Evolutionary conservation across 2,113 vertebrate species (phyloP).

Genomic region (Heterochromis multidens): DNA sequence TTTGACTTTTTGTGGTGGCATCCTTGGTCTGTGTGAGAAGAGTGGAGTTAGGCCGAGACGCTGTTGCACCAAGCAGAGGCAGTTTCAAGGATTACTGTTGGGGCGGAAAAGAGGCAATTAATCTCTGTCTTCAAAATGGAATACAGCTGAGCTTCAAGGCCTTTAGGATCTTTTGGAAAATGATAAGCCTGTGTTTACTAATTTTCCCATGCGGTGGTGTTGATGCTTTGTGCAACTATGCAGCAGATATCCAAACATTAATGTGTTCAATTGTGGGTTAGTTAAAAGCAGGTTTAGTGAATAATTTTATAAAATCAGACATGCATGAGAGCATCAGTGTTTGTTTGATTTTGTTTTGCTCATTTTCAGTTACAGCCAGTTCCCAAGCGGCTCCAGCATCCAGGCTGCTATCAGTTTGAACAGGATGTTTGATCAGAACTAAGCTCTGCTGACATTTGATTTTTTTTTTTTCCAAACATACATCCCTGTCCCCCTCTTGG

Average conservation of each 20-base stretch:
- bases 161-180: conserved; percentile 62
- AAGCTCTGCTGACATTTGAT: conserved; percentile 54
- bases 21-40: conserved; percentile 27
- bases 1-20: conserved; percentile 21
- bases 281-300: conserved; percentile 17
- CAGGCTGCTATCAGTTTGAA: conserved; percentile 51
- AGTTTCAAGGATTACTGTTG: conserved; percentile 77
- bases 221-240: not conserved
- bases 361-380: conserved; percentile 45
- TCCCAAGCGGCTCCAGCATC: conserved; percentile 6
- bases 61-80: conserved; percentile 58
- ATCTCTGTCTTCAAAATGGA: conserved; percentile 68
- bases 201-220: conserved; percentile 44
- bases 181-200: conserved; percentile 66
- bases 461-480: not conserved
- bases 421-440: conserved; percentile 67
- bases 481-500: conserved; percentile 51
- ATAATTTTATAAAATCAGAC: not conserved
- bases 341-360: conserved; percentile 49
- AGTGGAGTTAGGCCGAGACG: conserved; percentile 40
- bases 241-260: not conserved
- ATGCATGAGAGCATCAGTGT: conserved; percentile 9
- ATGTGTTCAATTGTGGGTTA: not conserved
- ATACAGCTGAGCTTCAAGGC: conserved; percentile 70
- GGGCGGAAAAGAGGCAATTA: conserved; percentile 75